Conservation (phyloP, 2,888 invertebrate species). For the Leistus spinibarbis region DNA sequence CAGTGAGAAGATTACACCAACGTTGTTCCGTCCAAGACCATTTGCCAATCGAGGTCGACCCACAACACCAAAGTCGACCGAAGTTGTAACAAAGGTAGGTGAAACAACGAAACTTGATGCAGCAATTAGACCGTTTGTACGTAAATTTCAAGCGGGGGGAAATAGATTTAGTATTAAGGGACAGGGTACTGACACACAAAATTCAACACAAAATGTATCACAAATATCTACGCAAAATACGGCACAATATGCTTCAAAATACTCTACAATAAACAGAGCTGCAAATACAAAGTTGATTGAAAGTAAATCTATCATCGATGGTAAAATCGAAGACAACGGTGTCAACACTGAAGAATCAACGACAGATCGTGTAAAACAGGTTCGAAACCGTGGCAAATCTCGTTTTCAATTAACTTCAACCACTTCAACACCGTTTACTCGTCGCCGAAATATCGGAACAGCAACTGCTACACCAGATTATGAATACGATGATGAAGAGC, state of each 20-base stretch:
- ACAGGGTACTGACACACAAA: not conserved
- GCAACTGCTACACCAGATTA: constrained; percentile 45
- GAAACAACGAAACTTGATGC: constrained; percentile 40
- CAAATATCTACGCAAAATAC: constrained; percentile 11
- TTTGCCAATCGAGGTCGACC: constrained; percentile 50
- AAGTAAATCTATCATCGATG: not conserved
- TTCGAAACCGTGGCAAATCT: constrained; percentile 36
- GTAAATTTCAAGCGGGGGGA: constrained; percentile 26
- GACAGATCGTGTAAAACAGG: constrained; percentile 14
- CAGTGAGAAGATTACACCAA: constrained; percentile 45
- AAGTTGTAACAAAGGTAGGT: constrained; percentile 60
- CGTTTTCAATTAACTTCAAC: constrained; percentile 37
- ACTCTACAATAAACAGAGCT: not conserved
- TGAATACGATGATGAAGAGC: constrained; percentile 47
- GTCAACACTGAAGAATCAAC: constrained; percentile 9
- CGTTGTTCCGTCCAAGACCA: constrained; percentile 51
- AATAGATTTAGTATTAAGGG: constrained; percentile 14
- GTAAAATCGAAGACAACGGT: constrained; percentile 16
- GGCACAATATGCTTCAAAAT: not conserved
- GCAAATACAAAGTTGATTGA: not conserved
- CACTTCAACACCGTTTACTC: constrained; percentile 35
- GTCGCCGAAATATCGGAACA: constrained; percentile 41
- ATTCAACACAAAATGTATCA: not conserved
- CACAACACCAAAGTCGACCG: constrained; percentile 49
- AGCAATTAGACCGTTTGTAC: constrained; percentile 8